Percentiles rank a stretch among this genome's conserved stretches.
Evolutionary conservation across 1,140 invertebrate genomes (phyloP).

Genomic region (Nixonia krombeini): DNA sequence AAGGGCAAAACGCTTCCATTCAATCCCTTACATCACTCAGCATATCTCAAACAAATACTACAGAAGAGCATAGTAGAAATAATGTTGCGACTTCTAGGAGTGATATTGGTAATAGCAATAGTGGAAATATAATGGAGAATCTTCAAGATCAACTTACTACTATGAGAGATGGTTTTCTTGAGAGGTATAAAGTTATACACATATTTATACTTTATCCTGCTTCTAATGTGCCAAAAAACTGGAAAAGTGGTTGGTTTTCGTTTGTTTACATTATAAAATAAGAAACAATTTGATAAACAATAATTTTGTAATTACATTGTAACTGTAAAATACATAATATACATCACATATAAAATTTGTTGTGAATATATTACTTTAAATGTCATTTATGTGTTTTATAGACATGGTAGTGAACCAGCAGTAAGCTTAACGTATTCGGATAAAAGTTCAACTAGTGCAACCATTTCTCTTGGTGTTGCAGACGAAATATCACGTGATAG

Average conservation of each 20-base stretch:
- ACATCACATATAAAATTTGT: no score
- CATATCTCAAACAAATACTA: slow-evolving; percentile 42
- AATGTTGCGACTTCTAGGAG: slow-evolving; percentile 4
- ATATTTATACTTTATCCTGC: background rate
- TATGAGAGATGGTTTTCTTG: slow-evolving; percentile 71
- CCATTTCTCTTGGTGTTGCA: slow-evolving; percentile 71
- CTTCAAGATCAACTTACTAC: slow-evolving; percentile 70
- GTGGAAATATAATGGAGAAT: slow-evolving; percentile 66
- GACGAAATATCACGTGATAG: slow-evolving; percentile 68
- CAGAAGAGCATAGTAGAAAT: slow-evolving; percentile 13
- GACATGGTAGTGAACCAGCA: slow-evolving; percentile 74
- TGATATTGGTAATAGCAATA: slow-evolving; percentile 35
- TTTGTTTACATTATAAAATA: no score
- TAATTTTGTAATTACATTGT: no score
- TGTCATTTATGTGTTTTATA: slow-evolving; percentile 51
- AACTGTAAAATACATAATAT: no score
- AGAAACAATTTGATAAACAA: slow-evolving; percentile 7
- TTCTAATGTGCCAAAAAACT: slow-evolving; percentile 13
- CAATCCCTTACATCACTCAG: slow-evolving; percentile 50
- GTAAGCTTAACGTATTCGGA: slow-evolving; percentile 74
- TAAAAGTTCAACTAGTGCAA: slow-evolving; percentile 70
- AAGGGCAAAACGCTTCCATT: slow-evolving; percentile 51
- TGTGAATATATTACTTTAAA: background rate
- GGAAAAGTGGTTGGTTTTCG: background rate
- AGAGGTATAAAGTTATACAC: slow-evolving; percentile 58